A percentile compares a stretch with the other conserved stretches of the same genome.
Conservation (phyloP, 2,888 invertebrate species). For the Vanessa cardui region DNA sequence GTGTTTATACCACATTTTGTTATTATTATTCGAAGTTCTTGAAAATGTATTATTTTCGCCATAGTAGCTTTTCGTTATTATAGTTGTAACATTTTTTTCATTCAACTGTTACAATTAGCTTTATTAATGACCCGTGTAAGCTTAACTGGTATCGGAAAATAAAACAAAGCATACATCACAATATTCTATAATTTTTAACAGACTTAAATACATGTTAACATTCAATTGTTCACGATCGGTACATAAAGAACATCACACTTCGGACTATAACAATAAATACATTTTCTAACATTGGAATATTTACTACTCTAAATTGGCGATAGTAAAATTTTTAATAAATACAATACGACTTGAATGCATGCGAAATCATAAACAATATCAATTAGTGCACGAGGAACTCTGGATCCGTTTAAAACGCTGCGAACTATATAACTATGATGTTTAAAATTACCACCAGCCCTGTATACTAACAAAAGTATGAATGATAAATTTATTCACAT, state of each 20-base stretch:
- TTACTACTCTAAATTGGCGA: conserved; percentile 50
- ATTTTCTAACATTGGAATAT: conserved; percentile 71
- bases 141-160: conserved; percentile 40
- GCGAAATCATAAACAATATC: conserved; percentile 52
- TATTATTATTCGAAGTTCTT: no score
- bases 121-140: no score
- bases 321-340: conserved; percentile 41
- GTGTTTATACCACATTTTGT: no score
- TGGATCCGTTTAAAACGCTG: conserved; percentile 43
- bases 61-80: no score
- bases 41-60: no score
- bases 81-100: no score
- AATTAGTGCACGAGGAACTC: conserved; percentile 55
- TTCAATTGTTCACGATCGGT: conserved; percentile 65
- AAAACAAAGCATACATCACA: conserved; percentile 56
- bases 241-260: conserved; percentile 64
- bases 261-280: conserved; percentile 74
- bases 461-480: conserved; percentile 35
- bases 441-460: conserved; percentile 40
- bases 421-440: conserved; percentile 29
- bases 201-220: conserved; percentile 79
- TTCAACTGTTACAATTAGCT: no score
- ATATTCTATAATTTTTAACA: conserved; percentile 75
- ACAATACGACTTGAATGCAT: conserved; percentile 67
- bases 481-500: conserved; percentile 32